Conservation (phyloP, 64 coral and sea anemone genomes). For the Astreopora myriophthalma region DNA sequence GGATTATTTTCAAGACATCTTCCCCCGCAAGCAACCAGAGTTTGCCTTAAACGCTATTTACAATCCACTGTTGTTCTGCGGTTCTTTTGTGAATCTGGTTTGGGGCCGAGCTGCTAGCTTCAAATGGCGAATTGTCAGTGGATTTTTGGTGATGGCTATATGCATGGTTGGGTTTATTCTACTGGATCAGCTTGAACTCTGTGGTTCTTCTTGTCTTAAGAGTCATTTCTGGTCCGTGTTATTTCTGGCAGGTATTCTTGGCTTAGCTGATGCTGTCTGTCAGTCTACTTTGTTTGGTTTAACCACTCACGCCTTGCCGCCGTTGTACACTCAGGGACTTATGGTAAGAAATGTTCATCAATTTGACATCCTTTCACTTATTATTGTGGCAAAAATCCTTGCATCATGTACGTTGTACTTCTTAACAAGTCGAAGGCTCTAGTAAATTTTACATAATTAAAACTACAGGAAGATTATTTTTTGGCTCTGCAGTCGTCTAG, state of each 20-base stretch:
- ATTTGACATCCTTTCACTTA: not conserved
- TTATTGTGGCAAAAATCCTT: too few relatives aligned
- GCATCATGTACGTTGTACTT: too few relatives aligned
- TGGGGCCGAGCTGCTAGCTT: conserved; percentile 90
- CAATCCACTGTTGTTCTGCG: conserved; percentile 90
- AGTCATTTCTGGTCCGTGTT: conserved; percentile 89
- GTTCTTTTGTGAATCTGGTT: conserved; percentile 87
- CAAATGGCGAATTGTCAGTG: conserved; percentile 79
- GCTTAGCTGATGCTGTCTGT: conserved; percentile 85
- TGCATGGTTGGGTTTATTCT: conserved; percentile 85
- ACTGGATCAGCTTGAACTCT: conserved; percentile 87
- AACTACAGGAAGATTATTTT: too few relatives aligned
- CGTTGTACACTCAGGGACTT: conserved; percentile 88
- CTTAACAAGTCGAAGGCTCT: too few relatives aligned
- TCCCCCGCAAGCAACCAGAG: conserved; percentile 86
- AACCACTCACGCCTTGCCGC: conserved; percentile 87
- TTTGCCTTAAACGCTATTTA: conserved; percentile 91
- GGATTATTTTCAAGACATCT: conserved; percentile 92
- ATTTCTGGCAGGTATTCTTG: conserved; percentile 78
- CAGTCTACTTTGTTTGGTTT: conserved; percentile 93
- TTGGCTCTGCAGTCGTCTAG: too few relatives aligned
- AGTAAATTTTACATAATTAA: too few relatives aligned
- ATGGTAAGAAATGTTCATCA: conserved; percentile 61
- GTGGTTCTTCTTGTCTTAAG: conserved; percentile 81
- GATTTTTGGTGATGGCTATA: conserved; percentile 70